phyloP scores from a whole-genome alignment of 64 coral and sea anemone species.

The Montipora efflorescens region DNA sequence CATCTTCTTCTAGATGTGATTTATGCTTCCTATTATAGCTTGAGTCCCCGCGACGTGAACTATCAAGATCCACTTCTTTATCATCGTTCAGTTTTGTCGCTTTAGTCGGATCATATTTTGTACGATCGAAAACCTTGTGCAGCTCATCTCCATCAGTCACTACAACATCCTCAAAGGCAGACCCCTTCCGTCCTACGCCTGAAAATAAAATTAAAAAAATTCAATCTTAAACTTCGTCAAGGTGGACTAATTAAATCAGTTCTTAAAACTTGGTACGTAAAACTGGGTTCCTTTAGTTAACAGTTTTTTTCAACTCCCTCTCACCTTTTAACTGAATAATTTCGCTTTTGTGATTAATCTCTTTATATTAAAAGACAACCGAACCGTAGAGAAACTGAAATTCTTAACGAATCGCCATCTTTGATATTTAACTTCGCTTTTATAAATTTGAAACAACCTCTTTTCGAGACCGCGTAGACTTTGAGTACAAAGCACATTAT shows the following conservation, averaged over 20 bases:
- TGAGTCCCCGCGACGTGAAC: not conserved
- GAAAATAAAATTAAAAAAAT: not conserved
- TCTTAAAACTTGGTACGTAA: not conserved
- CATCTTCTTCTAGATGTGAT: not conserved
- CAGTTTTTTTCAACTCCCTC: not conserved
- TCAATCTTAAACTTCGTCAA: not conserved
- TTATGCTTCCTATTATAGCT: not conserved
- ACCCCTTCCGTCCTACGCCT: slow-evolving; percentile 33
- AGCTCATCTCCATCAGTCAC: slow-evolving; percentile 34
- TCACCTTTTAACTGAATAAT: not conserved
- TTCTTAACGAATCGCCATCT: slow-evolving; percentile 13
- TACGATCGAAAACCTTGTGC: slow-evolving; percentile 1
- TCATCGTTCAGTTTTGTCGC: not conserved
- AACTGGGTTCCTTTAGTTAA: not conserved
- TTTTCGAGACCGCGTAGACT: too few species aligned
- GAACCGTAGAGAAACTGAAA: not conserved
- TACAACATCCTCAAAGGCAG: not conserved
- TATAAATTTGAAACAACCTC: not conserved
- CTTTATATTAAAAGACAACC: not conserved
- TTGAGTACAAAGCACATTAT: too few species aligned
- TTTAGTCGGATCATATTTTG: not conserved
- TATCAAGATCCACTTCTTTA: not conserved
- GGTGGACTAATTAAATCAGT: slow-evolving; percentile 3
- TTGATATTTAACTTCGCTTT: slow-evolving; percentile 1
- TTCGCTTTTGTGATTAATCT: not conserved